Conservation (phyloP, 92 coral and sea anemone species). For the Porites divaricata region DNA sequence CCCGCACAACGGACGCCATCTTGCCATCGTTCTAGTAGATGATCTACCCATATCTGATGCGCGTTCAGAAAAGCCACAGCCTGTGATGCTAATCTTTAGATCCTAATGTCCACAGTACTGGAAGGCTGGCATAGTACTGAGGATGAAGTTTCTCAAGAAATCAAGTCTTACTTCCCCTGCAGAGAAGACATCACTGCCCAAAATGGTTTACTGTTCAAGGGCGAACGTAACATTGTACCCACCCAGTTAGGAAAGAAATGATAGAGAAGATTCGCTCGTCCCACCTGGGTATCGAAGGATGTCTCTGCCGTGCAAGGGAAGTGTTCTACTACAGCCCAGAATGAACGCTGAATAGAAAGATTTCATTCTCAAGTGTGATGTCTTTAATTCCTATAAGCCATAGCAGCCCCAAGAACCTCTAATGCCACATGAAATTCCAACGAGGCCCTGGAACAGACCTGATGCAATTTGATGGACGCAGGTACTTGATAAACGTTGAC, state of each 20-base stretch:
- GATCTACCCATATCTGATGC: neutral
- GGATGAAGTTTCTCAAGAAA: neutral
- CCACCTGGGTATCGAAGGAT: conserved; percentile 39
- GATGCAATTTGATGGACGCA: too few relatives aligned
- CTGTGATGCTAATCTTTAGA: neutral
- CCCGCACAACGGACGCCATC: too few relatives aligned
- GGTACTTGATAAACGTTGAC: too few relatives aligned
- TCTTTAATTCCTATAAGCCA: conserved; percentile 38
- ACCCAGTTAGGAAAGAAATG: conserved; percentile 31
- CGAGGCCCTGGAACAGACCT: too few relatives aligned
- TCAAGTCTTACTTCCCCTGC: neutral
- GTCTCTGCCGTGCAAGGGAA: conserved; percentile 33
- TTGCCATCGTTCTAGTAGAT: neutral
- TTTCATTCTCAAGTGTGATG: conserved; percentile 31
- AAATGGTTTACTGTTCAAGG: conserved; percentile 39
- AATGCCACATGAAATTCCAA: too few relatives aligned
- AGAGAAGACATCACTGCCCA: too few relatives aligned
- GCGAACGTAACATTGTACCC: conserved; percentile 44
- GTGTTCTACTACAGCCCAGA: conserved; percentile 11
- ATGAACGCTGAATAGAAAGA: conserved; percentile 13
- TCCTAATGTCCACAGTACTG: neutral
- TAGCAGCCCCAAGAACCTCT: conserved; percentile 38
- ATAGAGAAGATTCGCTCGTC: conserved; percentile 33
- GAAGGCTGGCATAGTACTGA: neutral
- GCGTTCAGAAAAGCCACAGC: neutral